Evolutionary conservation across 2,797 vertebrate genomes (phyloP).

Genomic region (Thunnus albacares): DNA sequence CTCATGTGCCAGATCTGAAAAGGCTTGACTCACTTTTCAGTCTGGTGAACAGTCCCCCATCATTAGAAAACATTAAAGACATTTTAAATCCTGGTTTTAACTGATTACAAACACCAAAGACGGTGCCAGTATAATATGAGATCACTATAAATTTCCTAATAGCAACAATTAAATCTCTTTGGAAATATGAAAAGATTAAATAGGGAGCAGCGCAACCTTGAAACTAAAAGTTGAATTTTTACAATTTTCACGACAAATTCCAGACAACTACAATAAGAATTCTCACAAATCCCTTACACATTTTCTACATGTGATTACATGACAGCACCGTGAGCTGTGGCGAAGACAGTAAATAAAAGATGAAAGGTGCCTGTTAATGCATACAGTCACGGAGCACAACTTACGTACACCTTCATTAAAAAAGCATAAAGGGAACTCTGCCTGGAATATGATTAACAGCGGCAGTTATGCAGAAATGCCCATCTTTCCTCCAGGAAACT

Average conservation of each 20-base stretch:
- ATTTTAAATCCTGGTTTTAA: neutral
- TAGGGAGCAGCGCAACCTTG: neutral
- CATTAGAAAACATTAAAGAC: neutral
- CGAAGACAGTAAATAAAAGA: constrained; percentile 13
- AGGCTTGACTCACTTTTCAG: neutral
- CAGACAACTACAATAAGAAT: neutral
- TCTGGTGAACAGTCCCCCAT: neutral
- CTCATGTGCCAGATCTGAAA: neutral
- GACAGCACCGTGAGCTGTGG: neutral
- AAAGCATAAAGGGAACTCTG: constrained; percentile 42
- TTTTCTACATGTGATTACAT: neutral
- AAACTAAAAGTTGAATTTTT: neutral
- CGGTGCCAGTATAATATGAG: neutral
- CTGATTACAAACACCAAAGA: neutral
- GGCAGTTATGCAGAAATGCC: constrained; percentile 7
- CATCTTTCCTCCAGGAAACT: constrained; percentile 40
- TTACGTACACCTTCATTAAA: constrained; percentile 26
- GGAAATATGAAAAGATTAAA: neutral
- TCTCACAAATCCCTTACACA: neutral
- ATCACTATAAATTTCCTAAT: neutral
- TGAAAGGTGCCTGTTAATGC: constrained; percentile 30
- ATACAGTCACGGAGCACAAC: constrained; percentile 5
- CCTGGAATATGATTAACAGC: constrained; percentile 24
- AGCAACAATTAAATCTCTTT: neutral
- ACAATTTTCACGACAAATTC: neutral